Conservation (phyloP, 1,140 invertebrate species). For the Heliothis virescens region DNA sequence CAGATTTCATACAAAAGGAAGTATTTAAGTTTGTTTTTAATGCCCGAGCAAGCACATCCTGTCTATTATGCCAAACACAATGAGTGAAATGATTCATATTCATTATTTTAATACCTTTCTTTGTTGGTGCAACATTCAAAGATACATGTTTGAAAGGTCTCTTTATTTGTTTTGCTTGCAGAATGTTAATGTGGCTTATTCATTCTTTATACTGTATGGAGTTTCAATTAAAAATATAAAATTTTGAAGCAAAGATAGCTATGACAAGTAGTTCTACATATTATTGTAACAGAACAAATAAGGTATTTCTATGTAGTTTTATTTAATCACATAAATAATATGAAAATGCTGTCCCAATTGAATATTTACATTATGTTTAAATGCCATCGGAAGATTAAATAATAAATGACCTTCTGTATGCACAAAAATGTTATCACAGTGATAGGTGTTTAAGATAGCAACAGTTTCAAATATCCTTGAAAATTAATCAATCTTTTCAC, state of each 20-base stretch:
- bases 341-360: too few species aligned
- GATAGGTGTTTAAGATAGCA: neutral
- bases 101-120: conserved; percentile 45
- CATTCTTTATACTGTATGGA: too few species aligned
- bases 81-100: conserved; percentile 40
- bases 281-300: too few species aligned
- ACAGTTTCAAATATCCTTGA: neutral
- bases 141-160: neutral
- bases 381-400: too few species aligned
- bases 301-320: too few species aligned
- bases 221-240: too few species aligned
- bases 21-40: conserved; percentile 24
- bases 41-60: conserved; percentile 36
- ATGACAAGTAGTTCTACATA: too few species aligned
- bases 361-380: too few species aligned
- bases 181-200: neutral
- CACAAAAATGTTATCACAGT: too few species aligned
- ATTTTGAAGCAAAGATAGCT: too few species aligned
- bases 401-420: too few species aligned
- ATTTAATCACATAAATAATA: too few species aligned
- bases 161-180: neutral
- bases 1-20: neutral
- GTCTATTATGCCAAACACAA: conserved; percentile 43
- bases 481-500: neutral
- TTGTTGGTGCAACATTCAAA: conserved; percentile 14